Conservation (phyloP, 2,113 vertebrate species). For the Acinonyx jubatus region DNA sequence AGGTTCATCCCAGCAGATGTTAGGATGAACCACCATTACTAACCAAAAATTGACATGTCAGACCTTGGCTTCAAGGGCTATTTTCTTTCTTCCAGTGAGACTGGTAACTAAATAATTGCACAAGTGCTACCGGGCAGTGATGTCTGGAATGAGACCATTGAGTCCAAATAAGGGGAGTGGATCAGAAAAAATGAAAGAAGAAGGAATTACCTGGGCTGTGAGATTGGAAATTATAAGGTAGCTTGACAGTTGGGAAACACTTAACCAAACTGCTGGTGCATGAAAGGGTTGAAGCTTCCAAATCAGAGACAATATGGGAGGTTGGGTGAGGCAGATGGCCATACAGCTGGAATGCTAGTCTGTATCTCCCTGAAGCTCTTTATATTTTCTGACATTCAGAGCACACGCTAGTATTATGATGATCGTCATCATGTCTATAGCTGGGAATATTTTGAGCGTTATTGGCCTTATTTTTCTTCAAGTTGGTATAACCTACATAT, state of each 20-base stretch:
- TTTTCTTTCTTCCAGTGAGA: background rate
- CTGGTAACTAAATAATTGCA: background rate
- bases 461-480: slow-evolving; percentile 27
- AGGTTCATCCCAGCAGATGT: slow-evolving; percentile 56
- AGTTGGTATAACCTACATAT: background rate
- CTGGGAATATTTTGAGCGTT: slow-evolving; percentile 23
- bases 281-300: background rate
- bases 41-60: slow-evolving; percentile 14
- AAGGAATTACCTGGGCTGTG: background rate
- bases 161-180: background rate
- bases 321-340: slow-evolving; percentile 47
- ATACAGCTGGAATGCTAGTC: slow-evolving; percentile 37
- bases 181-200: background rate
- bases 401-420: background rate
- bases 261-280: background rate
- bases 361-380: background rate
- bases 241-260: slow-evolving; percentile 15
- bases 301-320: slow-evolving; percentile 24
- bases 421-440: background rate
- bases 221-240: background rate
- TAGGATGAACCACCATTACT: background rate
- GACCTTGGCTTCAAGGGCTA: slow-evolving; percentile 21
- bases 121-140: background rate
- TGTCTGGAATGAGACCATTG: background rate
- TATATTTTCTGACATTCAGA: slow-evolving; percentile 51